Evolutionary conservation across 2,113 vertebrate genomes (phyloP).

Genomic region (Hirundichthys speculiger): DNA sequence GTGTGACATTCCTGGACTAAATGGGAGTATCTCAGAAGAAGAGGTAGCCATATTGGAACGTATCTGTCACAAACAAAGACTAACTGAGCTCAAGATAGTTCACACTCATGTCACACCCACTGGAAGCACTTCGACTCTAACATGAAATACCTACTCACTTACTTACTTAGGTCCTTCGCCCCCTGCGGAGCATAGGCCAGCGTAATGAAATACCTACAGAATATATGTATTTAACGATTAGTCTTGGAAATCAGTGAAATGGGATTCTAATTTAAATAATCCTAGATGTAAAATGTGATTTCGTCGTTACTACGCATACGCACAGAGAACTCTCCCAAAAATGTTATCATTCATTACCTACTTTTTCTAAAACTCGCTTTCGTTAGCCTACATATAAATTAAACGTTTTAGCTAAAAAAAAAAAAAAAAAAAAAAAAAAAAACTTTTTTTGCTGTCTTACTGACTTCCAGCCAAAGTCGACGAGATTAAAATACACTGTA

Average conservation of each 20-base stretch:
- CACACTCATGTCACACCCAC: background rate
- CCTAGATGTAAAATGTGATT: background rate
- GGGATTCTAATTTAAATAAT: background rate
- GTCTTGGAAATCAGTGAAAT: background rate
- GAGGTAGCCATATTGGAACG: conserved; percentile 90
- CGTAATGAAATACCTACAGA: too few relatives aligned
- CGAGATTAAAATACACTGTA: background rate
- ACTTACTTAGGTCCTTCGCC: too few relatives aligned
- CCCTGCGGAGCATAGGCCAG: too few relatives aligned
- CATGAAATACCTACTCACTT: too few relatives aligned
- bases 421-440: background rate
- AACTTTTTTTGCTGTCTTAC: too few relatives aligned
- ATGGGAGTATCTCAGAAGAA: conserved; percentile 85
- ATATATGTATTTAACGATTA: too few relatives aligned
- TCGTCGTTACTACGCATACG: conserved; percentile 2
- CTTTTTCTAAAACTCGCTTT: too few relatives aligned
- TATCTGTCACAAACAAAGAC: conserved; percentile 70
- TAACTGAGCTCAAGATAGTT: conserved; percentile 27
- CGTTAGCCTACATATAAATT: background rate
- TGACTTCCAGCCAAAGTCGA: fast-evolving
- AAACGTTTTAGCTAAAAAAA: too few relatives aligned
- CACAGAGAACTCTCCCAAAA: too few relatives aligned
- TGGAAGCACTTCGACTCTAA: too few relatives aligned
- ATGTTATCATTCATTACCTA: background rate
- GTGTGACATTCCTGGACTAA: conserved; percentile 68